Base-by-base conservation (phyloP, 2,888 invertebrate genomes). In the Polydrusus pterygomalis region DNA sequence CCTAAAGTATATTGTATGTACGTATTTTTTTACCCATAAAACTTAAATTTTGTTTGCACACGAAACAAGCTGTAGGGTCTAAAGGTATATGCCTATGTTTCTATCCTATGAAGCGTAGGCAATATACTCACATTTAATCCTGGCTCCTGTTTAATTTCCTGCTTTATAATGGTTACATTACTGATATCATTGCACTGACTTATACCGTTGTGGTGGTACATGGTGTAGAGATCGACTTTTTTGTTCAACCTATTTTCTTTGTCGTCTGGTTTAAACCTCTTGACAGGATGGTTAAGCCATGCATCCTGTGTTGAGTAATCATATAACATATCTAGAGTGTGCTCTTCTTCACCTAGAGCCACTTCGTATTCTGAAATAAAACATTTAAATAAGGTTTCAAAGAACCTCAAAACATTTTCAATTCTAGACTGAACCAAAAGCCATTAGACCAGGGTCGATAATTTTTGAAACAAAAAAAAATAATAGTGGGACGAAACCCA, bases 281-380 rank as follows among this genome's bases (percentile, higher is more conserved):
- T 97, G 77, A 97, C 95, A 0, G 97, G 96, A 89, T 96, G 95
- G 87, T 96, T 94, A 84, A 96, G 90, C 97, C 96, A 97, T 54
- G 94, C 94, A 85, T 95, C 92, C 81, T 95, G 91, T 82, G 93
- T 93, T 81, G 95, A 91, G 89, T 96, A 97, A 88, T 97, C 97
- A 88, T 97, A 97, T 18, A 98, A 91, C 89, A 94, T 91, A 81
- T 95, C 93, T 79, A 95, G 90, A 72, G 93, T 91, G 82, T 93
- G 92, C 85, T 94, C 94, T 85, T 97, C 96, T 82, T 96, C 96
- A 30, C 93, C 91, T 70, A 94, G 20, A 6, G 93, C 93, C 75
- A 92, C 92, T 83, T 96, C 95, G 80, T 94, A 93, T 84, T 95
- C 95, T 76, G 34, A 64, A 68, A 71, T 20, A 56, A 40, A 54